Evolutionary conservation across 2,888 invertebrate species (phyloP).

Genomic region (Halictus quadricinctus): DNA sequence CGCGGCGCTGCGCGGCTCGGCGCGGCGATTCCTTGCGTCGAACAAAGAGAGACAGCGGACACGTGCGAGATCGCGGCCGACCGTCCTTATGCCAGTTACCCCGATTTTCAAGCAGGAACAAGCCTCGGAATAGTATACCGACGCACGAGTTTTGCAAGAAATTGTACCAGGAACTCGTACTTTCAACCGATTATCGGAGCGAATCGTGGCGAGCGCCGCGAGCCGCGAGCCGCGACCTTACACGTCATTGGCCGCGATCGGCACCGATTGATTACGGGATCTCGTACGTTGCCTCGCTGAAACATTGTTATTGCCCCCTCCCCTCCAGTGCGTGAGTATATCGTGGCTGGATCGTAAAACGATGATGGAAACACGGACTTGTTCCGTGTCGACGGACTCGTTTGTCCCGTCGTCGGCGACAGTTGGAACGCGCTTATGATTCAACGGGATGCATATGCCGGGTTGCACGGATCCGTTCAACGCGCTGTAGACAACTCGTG

Average conservation of each 20-base stretch:
- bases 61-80: constrained; percentile 54
- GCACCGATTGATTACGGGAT: not conserved
- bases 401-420: not conserved
- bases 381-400: not conserved
- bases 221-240: constrained; percentile 32
- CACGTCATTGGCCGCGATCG: constrained; percentile 45
- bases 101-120: constrained; percentile 70
- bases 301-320: constrained; percentile 19
- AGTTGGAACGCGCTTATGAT: not conserved
- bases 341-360: constrained; percentile 6
- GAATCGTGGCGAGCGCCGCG: constrained; percentile 35
- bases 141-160: constrained; percentile 36
- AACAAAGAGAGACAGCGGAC: constrained; percentile 30
- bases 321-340: not conserved
- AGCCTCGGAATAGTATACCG: constrained; percentile 40
- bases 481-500: not conserved
- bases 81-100: constrained; percentile 70
- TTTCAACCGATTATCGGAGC: constrained; percentile 55
- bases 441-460: not conserved
- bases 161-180: constrained; percentile 48
- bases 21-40: not conserved
- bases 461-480: not conserved
- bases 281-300: constrained; percentile 9
- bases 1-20: too few species aligned
- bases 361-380: constrained; percentile 8